Conservation (phyloP, 2,888 invertebrate genomes). For the Epinotia brunnichana region DNA sequence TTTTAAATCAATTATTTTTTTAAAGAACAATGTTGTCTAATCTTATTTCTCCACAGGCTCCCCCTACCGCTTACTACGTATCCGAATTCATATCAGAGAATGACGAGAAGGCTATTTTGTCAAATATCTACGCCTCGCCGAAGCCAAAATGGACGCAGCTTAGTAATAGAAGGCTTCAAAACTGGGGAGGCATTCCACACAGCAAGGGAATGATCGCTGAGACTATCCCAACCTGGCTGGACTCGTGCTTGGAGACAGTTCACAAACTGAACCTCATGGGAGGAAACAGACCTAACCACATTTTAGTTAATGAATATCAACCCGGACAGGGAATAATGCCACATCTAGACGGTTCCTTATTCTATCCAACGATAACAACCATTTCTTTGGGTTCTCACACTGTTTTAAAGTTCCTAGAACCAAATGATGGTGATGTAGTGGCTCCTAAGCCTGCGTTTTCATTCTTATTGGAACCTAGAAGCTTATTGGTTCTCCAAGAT, state of each 20-base stretch:
- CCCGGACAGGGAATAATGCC: constrained; percentile 98
- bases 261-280: constrained; percentile 87
- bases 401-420: constrained; percentile 91
- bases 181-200: constrained; percentile 98
- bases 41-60: constrained; percentile 67
- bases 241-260: constrained; percentile 88
- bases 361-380: constrained; percentile 96
- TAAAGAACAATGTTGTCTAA: background rate
- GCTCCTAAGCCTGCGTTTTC: constrained; percentile 83
- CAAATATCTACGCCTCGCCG: constrained; percentile 90
- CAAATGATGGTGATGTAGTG: constrained; percentile 65
- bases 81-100: constrained; percentile 91
- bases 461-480: constrained; percentile 92
- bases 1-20: background rate
- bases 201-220: constrained; percentile 97
- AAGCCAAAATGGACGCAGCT: constrained; percentile 98
- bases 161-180: constrained; percentile 95
- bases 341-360: constrained; percentile 97
- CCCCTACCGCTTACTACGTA: constrained; percentile 90
- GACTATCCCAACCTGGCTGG: constrained; percentile 93
- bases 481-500: constrained; percentile 93
- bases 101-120: constrained; percentile 88
- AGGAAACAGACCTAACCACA: constrained; percentile 92
- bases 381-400: constrained; percentile 96
- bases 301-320: constrained; percentile 96